Evolutionary conservation across 1,140 invertebrate genomes (phyloP).

Genomic region (Musca vetustissima): DNA sequence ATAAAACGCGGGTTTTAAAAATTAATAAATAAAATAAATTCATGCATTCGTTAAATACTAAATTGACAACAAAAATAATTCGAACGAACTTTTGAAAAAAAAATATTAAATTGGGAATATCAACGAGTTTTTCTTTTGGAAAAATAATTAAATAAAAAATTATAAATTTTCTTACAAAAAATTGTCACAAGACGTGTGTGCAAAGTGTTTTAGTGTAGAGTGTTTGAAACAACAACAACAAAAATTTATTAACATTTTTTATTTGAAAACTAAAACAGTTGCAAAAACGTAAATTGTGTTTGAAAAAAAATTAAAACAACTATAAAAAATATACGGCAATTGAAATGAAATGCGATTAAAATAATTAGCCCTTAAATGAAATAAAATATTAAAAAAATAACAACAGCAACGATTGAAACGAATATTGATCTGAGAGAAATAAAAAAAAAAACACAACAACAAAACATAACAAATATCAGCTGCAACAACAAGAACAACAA

Average conservation of each 20-base stretch:
- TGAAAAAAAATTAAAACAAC: neutral
- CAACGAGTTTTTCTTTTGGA: neutral
- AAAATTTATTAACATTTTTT: neutral
- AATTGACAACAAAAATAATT: neutral
- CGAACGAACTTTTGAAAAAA: neutral
- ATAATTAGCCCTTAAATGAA: neutral
- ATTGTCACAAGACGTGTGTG: neutral
- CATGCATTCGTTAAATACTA: too few species aligned
- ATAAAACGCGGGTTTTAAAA: constrained; percentile 14
- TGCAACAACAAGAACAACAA: too few species aligned
- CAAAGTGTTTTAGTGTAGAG: constrained; percentile 9
- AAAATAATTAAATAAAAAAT: neutral
- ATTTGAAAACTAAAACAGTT: constrained; percentile 18
- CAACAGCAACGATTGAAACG: too few species aligned
- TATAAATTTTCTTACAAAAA: neutral
- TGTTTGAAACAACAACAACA: neutral
- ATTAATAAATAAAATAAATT: neutral
- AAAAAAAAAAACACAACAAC: too few species aligned
- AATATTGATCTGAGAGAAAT: too few species aligned
- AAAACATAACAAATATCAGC: too few species aligned
- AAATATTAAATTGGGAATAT: neutral
- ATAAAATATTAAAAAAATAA: too few species aligned
- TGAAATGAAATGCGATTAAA: neutral
- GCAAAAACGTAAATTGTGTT: neutral
- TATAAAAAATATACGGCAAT: neutral